These are phyloP conservation scores for Falco peregrinus DNA, from an alignment of 2,797 vertebrate species.

Conservation along the genomic window DNA sequence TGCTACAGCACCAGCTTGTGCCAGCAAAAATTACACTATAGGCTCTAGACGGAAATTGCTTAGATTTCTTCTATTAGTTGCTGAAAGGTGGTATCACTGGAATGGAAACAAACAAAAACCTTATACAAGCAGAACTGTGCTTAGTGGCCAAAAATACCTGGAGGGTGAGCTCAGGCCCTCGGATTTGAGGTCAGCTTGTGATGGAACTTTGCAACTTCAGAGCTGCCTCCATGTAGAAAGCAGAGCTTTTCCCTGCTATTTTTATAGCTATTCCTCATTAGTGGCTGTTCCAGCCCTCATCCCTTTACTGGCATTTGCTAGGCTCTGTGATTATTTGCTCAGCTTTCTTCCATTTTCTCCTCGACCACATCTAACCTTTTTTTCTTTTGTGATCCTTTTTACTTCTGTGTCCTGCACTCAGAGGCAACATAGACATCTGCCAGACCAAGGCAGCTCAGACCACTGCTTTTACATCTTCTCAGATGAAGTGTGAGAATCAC, in stretches of 20 bases:
- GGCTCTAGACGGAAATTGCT: background rate
- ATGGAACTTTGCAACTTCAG: conserved; percentile 15
- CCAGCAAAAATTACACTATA: background rate
- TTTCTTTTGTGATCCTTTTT: background rate
- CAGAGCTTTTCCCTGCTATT: background rate
- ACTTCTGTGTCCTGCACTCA: background rate
- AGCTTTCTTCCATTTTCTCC: conserved; percentile 12
- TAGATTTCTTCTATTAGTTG: background rate
- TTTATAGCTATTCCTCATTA: background rate
- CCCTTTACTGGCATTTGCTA: background rate
- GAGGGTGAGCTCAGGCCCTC: background rate
- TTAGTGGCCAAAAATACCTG: background rate
- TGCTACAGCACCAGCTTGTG: background rate
- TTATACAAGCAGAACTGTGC: background rate
- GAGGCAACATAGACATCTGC: background rate
- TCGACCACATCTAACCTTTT: background rate
- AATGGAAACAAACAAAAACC: background rate
- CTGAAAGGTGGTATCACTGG: background rate
- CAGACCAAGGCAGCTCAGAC: background rate
- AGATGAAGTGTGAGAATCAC: background rate
- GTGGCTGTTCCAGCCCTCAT: background rate
- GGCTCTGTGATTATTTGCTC: background rate
- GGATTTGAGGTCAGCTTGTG: background rate
- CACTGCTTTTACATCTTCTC: background rate
- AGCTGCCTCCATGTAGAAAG: background rate